These are phyloP conservation scores for Caretta caretta DNA, from an alignment of 2,113 vertebrate genomes.

Conservation along the genomic window DNA sequence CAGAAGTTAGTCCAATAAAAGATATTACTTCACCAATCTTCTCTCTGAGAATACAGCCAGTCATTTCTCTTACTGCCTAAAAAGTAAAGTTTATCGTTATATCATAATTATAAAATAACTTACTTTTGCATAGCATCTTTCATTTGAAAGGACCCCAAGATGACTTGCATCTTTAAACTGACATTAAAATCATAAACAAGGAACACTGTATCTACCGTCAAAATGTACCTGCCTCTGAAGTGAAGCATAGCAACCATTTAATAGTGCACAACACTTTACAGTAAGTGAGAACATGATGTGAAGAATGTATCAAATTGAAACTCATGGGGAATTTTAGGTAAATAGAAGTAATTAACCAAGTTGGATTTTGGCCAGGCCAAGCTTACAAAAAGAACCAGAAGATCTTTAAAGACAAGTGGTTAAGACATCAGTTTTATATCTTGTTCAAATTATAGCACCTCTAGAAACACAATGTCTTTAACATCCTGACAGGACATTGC, in stretches of 20 bases:
- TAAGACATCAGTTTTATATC: neutral
- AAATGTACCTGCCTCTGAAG: neutral
- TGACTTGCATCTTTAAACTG: neutral
- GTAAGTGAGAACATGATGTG: neutral
- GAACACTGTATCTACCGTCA: neutral
- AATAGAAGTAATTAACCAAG: neutral
- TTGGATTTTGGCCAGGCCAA: neutral
- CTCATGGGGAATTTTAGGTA: neutral
- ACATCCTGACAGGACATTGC: rapidly evolving
- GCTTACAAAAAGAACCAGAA: neutral
- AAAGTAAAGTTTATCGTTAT: neutral
- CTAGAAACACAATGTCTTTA: neutral
- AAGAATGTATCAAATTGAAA: neutral
- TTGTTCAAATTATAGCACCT: neutral
- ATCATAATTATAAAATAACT: neutral
- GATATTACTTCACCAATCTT: too few species aligned
- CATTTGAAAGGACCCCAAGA: neutral
- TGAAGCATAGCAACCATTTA: neutral
- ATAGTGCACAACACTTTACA: neutral
- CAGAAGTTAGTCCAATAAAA: too few species aligned
- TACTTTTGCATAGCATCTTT: neutral
- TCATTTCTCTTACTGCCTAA: neutral
- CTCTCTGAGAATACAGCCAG: neutral
- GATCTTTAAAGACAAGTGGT: neutral
- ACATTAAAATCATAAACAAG: neutral